phyloP scores from a whole-genome alignment of 1,140 invertebrate species.

The Drosophila kurseongensis region DNA sequence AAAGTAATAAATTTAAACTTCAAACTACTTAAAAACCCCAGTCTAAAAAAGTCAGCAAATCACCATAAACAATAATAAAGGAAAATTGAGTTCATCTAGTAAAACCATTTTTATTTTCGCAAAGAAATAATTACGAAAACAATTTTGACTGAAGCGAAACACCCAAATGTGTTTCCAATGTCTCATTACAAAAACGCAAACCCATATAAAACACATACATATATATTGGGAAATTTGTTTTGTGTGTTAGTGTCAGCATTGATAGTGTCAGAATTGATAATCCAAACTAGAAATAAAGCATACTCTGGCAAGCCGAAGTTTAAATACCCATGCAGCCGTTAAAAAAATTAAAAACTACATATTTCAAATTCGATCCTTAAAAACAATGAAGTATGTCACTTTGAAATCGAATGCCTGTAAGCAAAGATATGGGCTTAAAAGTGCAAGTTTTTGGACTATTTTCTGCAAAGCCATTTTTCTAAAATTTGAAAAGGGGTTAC shows the following conservation, averaged over 20 bases:
- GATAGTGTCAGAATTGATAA: background rate
- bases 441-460: too few species aligned
- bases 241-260: background rate
- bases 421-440: too few species aligned
- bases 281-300: background rate
- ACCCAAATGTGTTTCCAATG: background rate
- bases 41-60: background rate
- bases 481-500: too few species aligned
- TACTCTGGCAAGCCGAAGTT: too few species aligned
- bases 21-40: background rate
- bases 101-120: too few species aligned
- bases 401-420: too few species aligned
- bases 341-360: too few species aligned
- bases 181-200: background rate
- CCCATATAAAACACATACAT: conserved; percentile 5
- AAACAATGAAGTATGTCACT: too few species aligned
- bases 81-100: background rate
- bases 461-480: too few species aligned
- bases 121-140: too few species aligned
- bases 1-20: background rate
- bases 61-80: background rate
- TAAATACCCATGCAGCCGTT: too few species aligned
- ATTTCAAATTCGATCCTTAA: too few species aligned
- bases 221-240: background rate
- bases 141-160: background rate